Evolutionary conservation across 2,113 vertebrate genomes (phyloP).

Genomic region (Sylvietta virens): DNA sequence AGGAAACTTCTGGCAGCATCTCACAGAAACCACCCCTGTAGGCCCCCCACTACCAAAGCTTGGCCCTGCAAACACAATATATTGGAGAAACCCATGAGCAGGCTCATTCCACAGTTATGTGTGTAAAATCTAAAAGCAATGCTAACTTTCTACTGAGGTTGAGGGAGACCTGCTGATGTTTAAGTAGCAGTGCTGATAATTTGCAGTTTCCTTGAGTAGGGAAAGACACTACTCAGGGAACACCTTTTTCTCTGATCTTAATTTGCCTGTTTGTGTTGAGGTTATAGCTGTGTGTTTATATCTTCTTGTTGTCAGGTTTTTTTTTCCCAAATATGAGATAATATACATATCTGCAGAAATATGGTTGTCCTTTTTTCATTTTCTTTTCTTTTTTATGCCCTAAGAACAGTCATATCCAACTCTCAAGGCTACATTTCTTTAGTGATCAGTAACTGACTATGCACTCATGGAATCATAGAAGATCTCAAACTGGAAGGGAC

Average conservation of each 20-base stretch:
- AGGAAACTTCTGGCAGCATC: neutral
- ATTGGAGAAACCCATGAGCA: rapidly evolving
- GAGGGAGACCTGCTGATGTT: neutral
- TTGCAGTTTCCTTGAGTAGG: neutral
- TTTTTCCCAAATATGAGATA: neutral
- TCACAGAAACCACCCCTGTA: neutral
- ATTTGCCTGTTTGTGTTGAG: neutral
- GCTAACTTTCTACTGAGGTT: neutral
- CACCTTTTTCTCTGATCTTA: neutral
- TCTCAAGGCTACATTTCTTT: neutral
- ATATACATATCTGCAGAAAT: neutral
- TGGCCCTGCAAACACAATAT: neutral
- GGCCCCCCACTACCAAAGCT: neutral
- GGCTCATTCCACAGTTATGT: neutral
- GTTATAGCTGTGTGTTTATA: neutral
- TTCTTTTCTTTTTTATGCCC: neutral
- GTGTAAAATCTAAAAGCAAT: neutral
- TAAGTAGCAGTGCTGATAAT: neutral
- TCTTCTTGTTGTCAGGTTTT: neutral
- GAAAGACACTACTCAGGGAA: neutral
- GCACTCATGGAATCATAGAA: neutral
- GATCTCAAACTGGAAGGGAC: neutral
- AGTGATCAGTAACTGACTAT: neutral
- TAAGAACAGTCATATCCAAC: neutral
- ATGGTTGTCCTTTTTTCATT: rapidly evolving